Base-by-base conservation (phyloP, 2,113 vertebrate species). In the Tenebrosternarchus preto region DNA sequence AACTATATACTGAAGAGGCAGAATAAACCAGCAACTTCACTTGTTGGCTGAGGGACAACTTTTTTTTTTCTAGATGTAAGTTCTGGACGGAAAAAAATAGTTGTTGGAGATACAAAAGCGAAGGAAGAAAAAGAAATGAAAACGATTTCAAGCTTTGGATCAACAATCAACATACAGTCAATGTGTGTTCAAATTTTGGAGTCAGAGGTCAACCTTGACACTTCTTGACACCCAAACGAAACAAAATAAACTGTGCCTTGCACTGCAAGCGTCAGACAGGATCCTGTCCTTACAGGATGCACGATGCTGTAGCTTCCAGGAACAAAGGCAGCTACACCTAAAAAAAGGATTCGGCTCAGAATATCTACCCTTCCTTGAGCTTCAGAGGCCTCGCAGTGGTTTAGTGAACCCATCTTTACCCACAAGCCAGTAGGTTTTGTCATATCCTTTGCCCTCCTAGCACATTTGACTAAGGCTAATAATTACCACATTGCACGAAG, bases 341-440 rank as follows among this genome's bases (percentile, higher is more conserved):
- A 64, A 50, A 29, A 64, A 25, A 50, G 43, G 60, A 33, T 15
- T 68, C 29, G 36, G 43, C 19, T 73, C 11, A 53, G 27, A 20
- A 27, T 74, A 36, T 90, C 87, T 90, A 94, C 93, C 91, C 91
- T 0, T 89, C 84, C 19, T 87, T 80, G 78, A 93, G 78, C 71
- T 94, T 91, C 0, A 92, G 93, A 0, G 93, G 93, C 0, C 86
- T 90, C 1, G 93, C 46, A 94, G 88, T 1, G 93, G 92, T 78
- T 94, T 94, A 76, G 79, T 84, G 61, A 93, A 94, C 24, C 91
- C 91, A 0, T 83, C 83, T 57, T 88, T 91, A 56, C 93, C 93
- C 70, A 90, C 89, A 16, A 94, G 87, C 92, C 92, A 94, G 74
- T 87, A 94, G 0, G 93, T 94, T 56, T 93, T 89, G 77, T 94